A percentile compares a stretch with the other conserved stretches of the same genome.
Evolutionary conservation across 2,888 invertebrate genomes (phyloP).

Genomic region (Idaea straminata): DNA sequence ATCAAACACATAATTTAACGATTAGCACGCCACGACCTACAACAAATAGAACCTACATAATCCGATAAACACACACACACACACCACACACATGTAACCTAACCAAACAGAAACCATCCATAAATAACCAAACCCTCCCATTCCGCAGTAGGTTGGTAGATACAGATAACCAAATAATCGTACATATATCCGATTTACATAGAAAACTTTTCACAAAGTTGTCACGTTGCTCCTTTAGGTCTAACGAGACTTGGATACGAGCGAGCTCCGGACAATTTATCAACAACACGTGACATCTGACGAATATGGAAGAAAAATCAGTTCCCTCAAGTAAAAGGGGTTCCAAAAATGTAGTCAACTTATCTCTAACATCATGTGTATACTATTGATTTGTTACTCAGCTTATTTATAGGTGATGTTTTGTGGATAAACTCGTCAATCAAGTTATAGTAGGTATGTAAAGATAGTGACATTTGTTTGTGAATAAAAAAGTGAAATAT

Average conservation of each 20-base stretch:
- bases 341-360: constrained; percentile 14
- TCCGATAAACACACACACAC: not conserved
- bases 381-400: constrained; percentile 13
- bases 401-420: not conserved
- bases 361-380: constrained; percentile 12
- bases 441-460: not conserved
- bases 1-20: not conserved
- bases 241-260: constrained; percentile 42
- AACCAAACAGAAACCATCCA: not conserved
- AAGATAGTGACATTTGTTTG: not conserved
- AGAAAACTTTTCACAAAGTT: constrained; percentile 27
- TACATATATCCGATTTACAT: constrained; percentile 13
- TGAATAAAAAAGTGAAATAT: not conserved
- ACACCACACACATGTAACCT: not conserved
- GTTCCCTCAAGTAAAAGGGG: constrained; percentile 14
- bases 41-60: not conserved
- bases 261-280: constrained; percentile 40
- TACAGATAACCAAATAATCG: not conserved
- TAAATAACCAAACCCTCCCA: not conserved
- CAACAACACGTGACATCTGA: constrained; percentile 31
- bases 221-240: constrained; percentile 12
- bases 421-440: not conserved
- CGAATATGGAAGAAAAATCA: constrained; percentile 14
- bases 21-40: not conserved
- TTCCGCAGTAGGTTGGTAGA: not conserved